These are phyloP conservation scores for Pluvianellus socialis DNA, from an alignment of 2,113 vertebrate species.

Conservation along the genomic window DNA sequence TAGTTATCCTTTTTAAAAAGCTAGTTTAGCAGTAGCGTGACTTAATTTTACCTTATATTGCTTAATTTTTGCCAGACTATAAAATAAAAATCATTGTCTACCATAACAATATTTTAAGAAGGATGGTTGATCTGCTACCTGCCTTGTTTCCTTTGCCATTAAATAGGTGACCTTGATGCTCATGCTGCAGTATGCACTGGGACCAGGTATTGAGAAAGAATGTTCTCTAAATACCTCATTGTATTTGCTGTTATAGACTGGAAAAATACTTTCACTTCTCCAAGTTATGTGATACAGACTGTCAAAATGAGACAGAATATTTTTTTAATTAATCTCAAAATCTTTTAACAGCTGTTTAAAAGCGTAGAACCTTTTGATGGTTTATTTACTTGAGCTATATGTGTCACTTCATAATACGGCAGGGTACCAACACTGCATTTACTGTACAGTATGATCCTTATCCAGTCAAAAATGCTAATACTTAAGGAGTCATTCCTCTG, in stretches of 20 bases:
- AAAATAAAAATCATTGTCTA: neutral
- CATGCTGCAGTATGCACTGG: neutral
- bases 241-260: neutral
- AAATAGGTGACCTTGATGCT: neutral
- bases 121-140: neutral
- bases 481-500: neutral
- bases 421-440: neutral
- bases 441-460: neutral
- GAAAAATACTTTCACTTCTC: neutral
- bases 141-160: neutral
- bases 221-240: neutral
- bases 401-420: neutral
- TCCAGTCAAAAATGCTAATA: neutral
- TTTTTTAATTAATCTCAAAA: neutral
- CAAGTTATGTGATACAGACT: neutral
- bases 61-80: neutral
- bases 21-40: neutral
- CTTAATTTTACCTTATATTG: neutral
- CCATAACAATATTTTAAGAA: neutral
- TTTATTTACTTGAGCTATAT: neutral
- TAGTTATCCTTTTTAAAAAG: neutral
- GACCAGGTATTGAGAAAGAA: neutral
- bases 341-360: neutral
- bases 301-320: neutral
- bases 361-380: neutral